A percentile compares a stretch with the other conserved stretches of the same genome.
These are phyloP conservation scores for Ctenochaetus hawaiiensis DNA, from an alignment of 2,797 vertebrate species.

Conservation along the genomic window DNA sequence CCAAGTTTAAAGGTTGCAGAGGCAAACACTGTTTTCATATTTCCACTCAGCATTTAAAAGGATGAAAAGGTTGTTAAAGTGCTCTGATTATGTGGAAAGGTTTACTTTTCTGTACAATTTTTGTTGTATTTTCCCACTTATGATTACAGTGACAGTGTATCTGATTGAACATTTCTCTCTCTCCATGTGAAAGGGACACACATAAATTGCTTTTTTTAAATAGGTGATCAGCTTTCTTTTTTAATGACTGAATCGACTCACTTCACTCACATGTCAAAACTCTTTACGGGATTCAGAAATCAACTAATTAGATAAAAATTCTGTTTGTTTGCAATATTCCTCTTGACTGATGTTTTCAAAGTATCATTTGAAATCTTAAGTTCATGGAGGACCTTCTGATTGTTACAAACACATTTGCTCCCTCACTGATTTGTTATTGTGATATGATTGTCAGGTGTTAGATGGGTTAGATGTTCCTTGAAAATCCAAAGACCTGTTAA, in stretches of 20 bases:
- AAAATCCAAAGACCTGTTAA: constrained; percentile 42
- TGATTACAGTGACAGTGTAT: constrained; percentile 8
- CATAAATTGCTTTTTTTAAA: not conserved
- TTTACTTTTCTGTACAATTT: constrained; percentile 25
- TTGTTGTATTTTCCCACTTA: constrained; percentile 16
- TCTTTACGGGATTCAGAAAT: constrained; percentile 16
- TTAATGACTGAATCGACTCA: constrained; percentile 10
- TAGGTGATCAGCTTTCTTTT: constrained; percentile 6
- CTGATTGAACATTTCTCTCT: constrained; percentile 4
- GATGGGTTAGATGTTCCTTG: constrained; percentile 54
- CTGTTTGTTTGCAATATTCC: constrained; percentile 47
- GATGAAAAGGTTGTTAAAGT: constrained; percentile 37
- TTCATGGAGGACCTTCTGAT: constrained; percentile 47
- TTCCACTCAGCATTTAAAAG: constrained; percentile 44
- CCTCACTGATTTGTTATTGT: constrained; percentile 62
- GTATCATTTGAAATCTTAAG: constrained; percentile 46
- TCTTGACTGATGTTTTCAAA: constrained; percentile 40
- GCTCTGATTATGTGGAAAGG: constrained; percentile 18
- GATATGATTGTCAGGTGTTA: constrained; percentile 65
- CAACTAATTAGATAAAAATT: constrained; percentile 29
- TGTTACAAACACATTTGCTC: constrained; percentile 50
- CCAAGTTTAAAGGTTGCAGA: constrained; percentile 15
- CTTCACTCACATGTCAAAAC: constrained; percentile 25
- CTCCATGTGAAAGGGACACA: constrained; percentile 10
- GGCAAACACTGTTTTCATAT: constrained; percentile 33